Base-by-base conservation (phyloP, 2,797 vertebrate genomes). In the Pseudochromis fuscus region DNA sequence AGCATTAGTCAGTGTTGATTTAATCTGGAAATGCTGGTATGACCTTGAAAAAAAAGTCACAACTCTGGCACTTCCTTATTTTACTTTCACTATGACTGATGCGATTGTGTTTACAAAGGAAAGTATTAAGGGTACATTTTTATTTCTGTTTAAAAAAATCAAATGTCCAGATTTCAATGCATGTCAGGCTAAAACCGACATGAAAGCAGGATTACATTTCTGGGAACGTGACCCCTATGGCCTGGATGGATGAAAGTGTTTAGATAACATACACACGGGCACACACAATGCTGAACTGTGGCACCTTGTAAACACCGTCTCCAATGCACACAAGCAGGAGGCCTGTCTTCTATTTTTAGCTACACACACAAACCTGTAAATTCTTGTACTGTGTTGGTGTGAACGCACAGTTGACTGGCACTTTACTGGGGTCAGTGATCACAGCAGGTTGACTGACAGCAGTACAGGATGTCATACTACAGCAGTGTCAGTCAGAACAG, bases 221-320 rank as follows among this genome's bases (percentile, higher is more conserved):
- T 56, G 5, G 23, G 77, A 87, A 87, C 8, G 0, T 18, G 40
- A 33, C 65, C 65, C 51, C 44, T 30, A 77, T 75, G 59, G 21
- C 30, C 37, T 27, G 40, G n/a, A 46, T 37, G 10, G n/a, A 69
- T 19, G 16, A 33, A 71, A 44, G 4, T 81, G 78, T 87, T 88
- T 83, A 57, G 59, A 81, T 63, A 79, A 82, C 60, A 86, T 21
- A 75, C 64, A 67, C 31, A 23, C 9, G 31, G 49, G 30, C 57
- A 23, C 44, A 79, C 18, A 38, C 55, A 19, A 27, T 4, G n/a
- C 21, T 61, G 21, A 56, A 24, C 23, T n/a, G n/a, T 42, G 31
- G 44, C 64, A 85, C 48, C 63, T 73, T 83, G 64, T 70, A 83
- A 70, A 69, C 65, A 50, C 60, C 0, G 18, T 67, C 65, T 50